Evolutionary conservation across 2,113 vertebrate species (phyloP).

Genomic region (Gavialis gangeticus): DNA sequence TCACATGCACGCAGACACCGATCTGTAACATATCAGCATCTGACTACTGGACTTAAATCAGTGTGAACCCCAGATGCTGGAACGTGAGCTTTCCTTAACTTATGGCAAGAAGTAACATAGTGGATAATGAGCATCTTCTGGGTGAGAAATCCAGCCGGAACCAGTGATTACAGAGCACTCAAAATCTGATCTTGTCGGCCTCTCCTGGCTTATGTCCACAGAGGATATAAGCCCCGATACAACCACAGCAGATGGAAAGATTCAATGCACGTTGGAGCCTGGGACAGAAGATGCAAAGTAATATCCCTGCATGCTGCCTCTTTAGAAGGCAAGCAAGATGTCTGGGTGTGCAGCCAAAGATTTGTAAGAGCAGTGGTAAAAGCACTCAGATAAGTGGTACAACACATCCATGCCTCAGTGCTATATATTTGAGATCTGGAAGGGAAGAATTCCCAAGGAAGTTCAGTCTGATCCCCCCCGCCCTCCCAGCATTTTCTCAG

Average conservation of each 20-base stretch:
- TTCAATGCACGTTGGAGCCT: background rate
- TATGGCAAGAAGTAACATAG: background rate
- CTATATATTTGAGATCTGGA: background rate
- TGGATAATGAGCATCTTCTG: background rate
- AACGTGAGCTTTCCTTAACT: background rate
- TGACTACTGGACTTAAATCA: background rate
- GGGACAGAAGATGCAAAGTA: background rate
- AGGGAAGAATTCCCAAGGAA: background rate
- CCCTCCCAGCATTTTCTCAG: background rate
- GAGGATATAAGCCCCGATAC: background rate
- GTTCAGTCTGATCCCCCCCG: background rate
- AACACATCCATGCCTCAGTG: background rate
- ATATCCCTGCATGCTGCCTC: background rate
- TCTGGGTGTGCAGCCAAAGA: background rate
- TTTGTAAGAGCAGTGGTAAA: background rate
- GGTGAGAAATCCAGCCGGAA: background rate
- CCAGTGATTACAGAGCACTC: background rate
- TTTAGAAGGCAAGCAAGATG: background rate
- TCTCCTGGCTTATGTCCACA: background rate
- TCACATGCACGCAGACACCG: background rate
- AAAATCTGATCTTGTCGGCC: background rate
- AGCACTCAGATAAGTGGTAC: background rate
- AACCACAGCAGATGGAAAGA: accelerated
- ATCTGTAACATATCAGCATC: background rate
- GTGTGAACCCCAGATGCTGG: background rate